Evolutionary conservation across 2,888 invertebrate species (phyloP), one percentile per base, ranked within the genome.

Genomic region (Drosophila mayaguana): DNA sequence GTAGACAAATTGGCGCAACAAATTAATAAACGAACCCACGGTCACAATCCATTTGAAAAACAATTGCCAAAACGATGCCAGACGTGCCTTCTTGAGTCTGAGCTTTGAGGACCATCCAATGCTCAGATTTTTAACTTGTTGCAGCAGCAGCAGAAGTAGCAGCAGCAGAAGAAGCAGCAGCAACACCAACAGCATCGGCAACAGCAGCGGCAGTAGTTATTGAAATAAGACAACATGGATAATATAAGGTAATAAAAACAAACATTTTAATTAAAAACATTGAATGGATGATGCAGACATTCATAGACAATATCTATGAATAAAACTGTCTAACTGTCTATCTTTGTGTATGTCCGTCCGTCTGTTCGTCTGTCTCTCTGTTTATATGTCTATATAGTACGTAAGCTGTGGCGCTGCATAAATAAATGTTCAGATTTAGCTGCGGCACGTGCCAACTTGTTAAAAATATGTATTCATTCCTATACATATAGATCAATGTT

Each of bases 381-480:
- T 54, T 16, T 56, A 28, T 62, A 40, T 54, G 54, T 63, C 6
- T 51, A 20, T 56, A 16, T 48, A 18, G 8, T 56, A 12, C 18
- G 18, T 75, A 48, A 59, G 62, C 56, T 60, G 53, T 45, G 57
- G 43, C 40, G 54, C 45, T 61, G 61, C 64, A 64, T 70, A 55
- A 63, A 51, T 68, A 69, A 69, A 78, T 55, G 62, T 77, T 69
- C 88, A 54, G 67, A 80, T 85, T 80, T 88, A 82, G 83, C 65
- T 50, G 70, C 53, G 86, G 88, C 83, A 88, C 83, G 83, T 83
- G 83, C 86, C 88, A 77, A 63, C 64, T 62, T 65, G 78, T 78
- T 69, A 54, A 69, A 84, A 78, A 79, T 79, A 77, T 79, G 42
- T 79, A 63, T 28, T n/a, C 48, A 63, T 28, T n/a, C 32, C 11